Base-by-base conservation (phyloP, 2,797 vertebrate genomes). In the Microcaecilia unicolor region DNA sequence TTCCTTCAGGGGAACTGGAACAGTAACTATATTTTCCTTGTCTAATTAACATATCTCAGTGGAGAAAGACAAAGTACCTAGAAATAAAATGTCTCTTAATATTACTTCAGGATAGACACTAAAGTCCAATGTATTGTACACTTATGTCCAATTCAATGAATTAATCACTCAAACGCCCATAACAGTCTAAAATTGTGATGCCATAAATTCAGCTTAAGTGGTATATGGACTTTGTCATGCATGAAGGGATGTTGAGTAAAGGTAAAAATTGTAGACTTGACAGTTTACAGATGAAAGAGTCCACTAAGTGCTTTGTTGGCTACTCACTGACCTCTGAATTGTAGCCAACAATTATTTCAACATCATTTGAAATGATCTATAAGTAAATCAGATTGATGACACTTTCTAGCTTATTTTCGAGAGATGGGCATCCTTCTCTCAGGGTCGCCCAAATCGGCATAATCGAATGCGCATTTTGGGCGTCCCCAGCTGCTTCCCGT, bases 301-400 rank as follows among this genome's bases (percentile, higher is more conserved):
- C 57, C 58, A 44, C 31, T 66, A 74, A 83, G 61, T 72, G 72
- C 65, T 74, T 66, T 59, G 25, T 34, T 70, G 73, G 62, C 65
- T 62, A 28, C 36, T 28, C 61, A 35, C 19, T 15, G 28, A 47
- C 42, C 34, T 52, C 39, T 65, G 55, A 73, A 52, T 25, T 20
- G 32, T 44, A 61, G 63, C 71, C 76, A 78, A 51, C 72, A 71
- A 70, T 80, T 69, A 58, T 70, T 40, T 61, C 35, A 61, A 48
- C 61, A 61, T 67, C 61, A 67, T 27, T 41, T 69, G 56, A 72
- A 75, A 70, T 76, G 66, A 71, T 78, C 58, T 70, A 56, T 51
- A 64, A 68, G 68, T 80, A 77, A 80, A 72, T 78, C 57, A 74
- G 76, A 74, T 30, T 64, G 73, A 79, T 72, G 72, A 74, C 55